Evolutionary conservation across 2,888 invertebrate species (phyloP), one percentile per base, ranked within the genome.

Genomic region (Endotricha flammealis): DNA sequence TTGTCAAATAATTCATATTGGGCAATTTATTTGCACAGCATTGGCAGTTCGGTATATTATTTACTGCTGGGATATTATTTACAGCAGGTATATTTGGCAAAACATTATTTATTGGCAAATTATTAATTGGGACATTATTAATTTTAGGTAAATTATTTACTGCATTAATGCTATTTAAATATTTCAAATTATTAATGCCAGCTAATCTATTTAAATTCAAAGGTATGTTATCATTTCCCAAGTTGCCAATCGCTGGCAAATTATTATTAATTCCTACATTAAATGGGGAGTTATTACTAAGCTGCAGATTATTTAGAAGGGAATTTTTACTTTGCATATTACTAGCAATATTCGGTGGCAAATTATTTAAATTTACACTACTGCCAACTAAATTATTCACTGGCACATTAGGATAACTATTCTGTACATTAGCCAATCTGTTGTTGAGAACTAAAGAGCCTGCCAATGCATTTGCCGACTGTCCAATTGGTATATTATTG

Each of bases 61-160:
- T 36, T 25, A 9, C 1, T 5, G 7, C 5, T 24, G 37, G 29
- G 1, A 39, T 7, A 32, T 31, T 29, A 22, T 27, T 38, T 1
- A 24, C 8, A 25, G 25, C 5, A 45, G 14, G 12, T 34, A 39
- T 40, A 22, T 34, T 53, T 23, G 38, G 34, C 17, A 14, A 5
- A 29, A 13, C 11, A 20, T 35, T 29, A 35, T 12, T 28, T 12
- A 34, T 7, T 6, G 12, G 32, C 10, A 23, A 1, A 12, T 30
- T 30, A 11, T 25, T 27, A 33, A n/a, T 27, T 17, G 32, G n/a
- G 14, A 27, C 25, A 32, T 32, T 13, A 32, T 23, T 32, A 1
- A n/a, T n/a, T n/a, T 20, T 20, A n/a, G 29, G 16, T 16, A 29
- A 29, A 29, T 29, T 29, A 16, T 16, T 29, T 5, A 29, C 5